Evolutionary conservation across 2,113 vertebrate genomes (phyloP).

Genomic region (Pan troglodytes): NHGRI_mPanTro3-v2.1_pri NC_072403.2:125894001-125894500

Average conservation of each 20-base stretch:
- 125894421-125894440: background rate
- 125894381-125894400: background rate
- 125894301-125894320: background rate
- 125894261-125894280: background rate
- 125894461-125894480: background rate
- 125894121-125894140: background rate
- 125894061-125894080: background rate
- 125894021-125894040: background rate
- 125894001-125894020: background rate
- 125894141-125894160: background rate
- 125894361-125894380: background rate
- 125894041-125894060: conserved; percentile 12
- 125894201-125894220: background rate
- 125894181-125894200: background rate
- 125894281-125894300: background rate
- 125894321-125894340: conserved; percentile 19
- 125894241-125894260: background rate
- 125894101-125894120: background rate
- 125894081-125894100: background rate
- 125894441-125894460: background rate
- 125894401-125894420: background rate
- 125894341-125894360: background rate
- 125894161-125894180: background rate
- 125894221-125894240: background rate
- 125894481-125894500: background rate